A percentile compares a stretch with the other conserved stretches of the same genome.
phyloP scores from a whole-genome alignment of 2,888 invertebrate species.

The Macrophya alboannulata region DNA sequence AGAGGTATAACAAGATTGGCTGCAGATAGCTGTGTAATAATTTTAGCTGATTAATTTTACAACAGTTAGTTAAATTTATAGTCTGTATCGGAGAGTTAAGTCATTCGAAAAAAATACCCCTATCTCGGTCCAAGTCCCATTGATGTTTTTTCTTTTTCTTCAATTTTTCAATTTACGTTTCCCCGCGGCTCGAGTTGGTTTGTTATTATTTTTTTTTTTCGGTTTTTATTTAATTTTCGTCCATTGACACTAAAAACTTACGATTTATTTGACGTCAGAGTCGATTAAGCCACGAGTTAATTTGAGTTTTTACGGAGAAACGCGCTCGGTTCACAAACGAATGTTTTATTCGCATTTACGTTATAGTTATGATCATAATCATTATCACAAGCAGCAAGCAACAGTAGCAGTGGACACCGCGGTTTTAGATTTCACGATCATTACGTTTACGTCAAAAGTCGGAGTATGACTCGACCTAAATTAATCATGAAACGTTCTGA shows the following conservation, averaged over 20 bases:
- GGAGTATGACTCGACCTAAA: slow-evolving; percentile 17
- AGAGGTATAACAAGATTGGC: no score
- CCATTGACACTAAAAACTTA: background rate
- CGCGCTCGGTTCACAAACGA: background rate
- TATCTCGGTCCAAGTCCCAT: no score
- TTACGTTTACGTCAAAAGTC: slow-evolving; percentile 20
- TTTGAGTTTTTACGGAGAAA: background rate
- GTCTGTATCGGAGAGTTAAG: background rate
- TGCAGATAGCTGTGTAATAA: background rate
- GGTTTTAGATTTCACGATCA: slow-evolving; percentile 38
- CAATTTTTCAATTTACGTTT: no score
- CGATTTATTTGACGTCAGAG: background rate
- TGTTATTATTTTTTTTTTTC: background rate
- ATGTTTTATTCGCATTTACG: slow-evolving; percentile 37
- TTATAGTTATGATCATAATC: background rate
- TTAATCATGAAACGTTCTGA: slow-evolving; percentile 9
- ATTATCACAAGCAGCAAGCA: background rate
- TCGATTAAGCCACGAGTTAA: background rate
- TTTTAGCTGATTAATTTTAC: background rate
- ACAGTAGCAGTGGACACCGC: background rate
- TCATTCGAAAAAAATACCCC: background rate
- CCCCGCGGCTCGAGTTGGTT: no score
- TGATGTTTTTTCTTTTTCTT: no score
- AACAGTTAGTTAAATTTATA: background rate
- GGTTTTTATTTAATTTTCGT: no score